phyloP scores from a whole-genome alignment of 2,113 vertebrate genomes.

The Sebastes schlegelii region DNA sequence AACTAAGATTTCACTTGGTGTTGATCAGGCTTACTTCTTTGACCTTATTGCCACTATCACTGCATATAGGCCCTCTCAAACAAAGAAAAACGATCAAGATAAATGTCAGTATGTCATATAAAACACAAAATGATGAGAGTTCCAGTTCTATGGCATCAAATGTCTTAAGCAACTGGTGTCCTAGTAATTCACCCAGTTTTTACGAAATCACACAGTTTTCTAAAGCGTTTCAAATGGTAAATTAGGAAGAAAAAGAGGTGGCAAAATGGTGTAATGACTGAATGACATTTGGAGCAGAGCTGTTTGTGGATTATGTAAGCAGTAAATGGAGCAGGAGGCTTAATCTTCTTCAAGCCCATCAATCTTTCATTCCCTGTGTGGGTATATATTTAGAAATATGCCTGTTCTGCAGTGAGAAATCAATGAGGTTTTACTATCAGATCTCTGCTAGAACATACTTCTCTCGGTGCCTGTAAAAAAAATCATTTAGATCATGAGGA shows the following conservation, averaged over 20 bases:
- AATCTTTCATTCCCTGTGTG: constrained; percentile 40
- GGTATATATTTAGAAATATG: constrained; percentile 32
- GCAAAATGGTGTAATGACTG: constrained; percentile 16
- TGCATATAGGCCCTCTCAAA: not conserved
- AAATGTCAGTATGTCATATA: not conserved
- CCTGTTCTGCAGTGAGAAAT: constrained; percentile 7
- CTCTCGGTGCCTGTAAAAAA: constrained; percentile 3
- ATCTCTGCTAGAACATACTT: constrained; percentile 8
- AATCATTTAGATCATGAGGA: constrained; percentile 9
- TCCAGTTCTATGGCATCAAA: not conserved
- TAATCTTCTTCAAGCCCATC: constrained; percentile 56
- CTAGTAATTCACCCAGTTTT: not conserved
- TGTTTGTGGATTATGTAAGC: constrained; percentile 49
- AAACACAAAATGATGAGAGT: not conserved
- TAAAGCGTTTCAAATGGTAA: constrained; percentile 8
- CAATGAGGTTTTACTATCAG: constrained; percentile 20
- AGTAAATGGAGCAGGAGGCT: constrained; percentile 44
- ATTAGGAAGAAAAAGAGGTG: not conserved
- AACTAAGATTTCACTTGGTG: not conserved
- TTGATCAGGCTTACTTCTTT: not conserved
- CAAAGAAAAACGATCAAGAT: not conserved
- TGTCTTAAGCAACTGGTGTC: not conserved
- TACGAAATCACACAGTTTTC: not conserved
- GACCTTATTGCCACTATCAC: not conserved
- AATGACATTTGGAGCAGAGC: constrained; percentile 21